Conservation (phyloP, 2,113 vertebrate genomes). For the Brachionichthys hirsutus region DNA sequence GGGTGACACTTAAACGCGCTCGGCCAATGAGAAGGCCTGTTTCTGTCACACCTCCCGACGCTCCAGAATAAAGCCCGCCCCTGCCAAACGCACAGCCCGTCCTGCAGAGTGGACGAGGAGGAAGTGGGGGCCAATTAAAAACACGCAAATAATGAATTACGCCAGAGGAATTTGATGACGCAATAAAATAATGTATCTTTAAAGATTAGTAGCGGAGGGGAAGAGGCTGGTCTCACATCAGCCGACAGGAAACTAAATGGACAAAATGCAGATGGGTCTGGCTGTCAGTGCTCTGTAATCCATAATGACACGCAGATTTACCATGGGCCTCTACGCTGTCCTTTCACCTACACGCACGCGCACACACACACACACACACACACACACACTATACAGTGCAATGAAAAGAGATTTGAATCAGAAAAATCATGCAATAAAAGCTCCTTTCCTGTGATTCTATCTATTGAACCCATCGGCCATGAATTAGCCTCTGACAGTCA, state of each 20-base stretch:
- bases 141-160: no score
- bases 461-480: constrained; percentile 19
- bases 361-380: no score
- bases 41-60: constrained; percentile 77
- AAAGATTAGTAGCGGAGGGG: not conserved
- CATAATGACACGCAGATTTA: no score
- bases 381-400: not conserved
- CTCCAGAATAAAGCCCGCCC: constrained; percentile 49
- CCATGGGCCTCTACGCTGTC: not conserved
- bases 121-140: no score
- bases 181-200: no score
- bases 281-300: constrained; percentile 17
- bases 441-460: not conserved
- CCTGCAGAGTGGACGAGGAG: constrained; percentile 23
- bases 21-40: constrained; percentile 52
- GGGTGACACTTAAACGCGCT: constrained; percentile 44
- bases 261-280: constrained; percentile 32
- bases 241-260: constrained; percentile 36
- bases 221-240: constrained; percentile 48
- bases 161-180: no score
- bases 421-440: not conserved
- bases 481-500: constrained; percentile 57
- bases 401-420: not conserved
- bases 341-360: not conserved
- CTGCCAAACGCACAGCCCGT: constrained; percentile 7